Evolutionary conservation across 2,888 invertebrate species (phyloP), one percentile per base, ranked within the genome.

Genomic region (Malacosoma neustria): DNA sequence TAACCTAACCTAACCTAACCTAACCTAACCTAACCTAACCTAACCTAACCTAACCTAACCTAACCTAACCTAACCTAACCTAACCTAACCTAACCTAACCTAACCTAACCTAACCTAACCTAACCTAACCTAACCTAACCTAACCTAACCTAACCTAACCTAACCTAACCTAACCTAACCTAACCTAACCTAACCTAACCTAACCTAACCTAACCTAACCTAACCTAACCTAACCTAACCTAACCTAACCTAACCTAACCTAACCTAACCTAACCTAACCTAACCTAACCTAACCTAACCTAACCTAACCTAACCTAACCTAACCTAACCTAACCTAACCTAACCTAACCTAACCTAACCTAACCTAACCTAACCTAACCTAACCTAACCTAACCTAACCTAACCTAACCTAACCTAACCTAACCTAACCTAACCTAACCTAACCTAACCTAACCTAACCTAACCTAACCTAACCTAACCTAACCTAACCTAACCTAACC

Each of bases 271-370:
- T 39, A 42, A 42, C 42, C 42, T 42, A 42, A 42, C 42, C 42
- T 42, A 42, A 42, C 42, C 42, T 42, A 42, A 42, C 42, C 42
- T 42, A 42, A 42, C 42, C 42, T 42, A 42, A 42, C 42, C 42
- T 42, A 42, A 42, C 42, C 42, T 42, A 42, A 42, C 42, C 42
- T 42, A 42, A 43, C 42, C 40, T 42, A 39, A 42, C 42, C 42
- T 42, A 42, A 42, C 42, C 42, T 42, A 42, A 42, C 42, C 42
- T 40, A 43, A 43, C 44, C 40, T 40, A 40, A 43, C 42, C 42
- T 43, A 43, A 43, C 43, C 43, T 44, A 44, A 43, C 43, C 42
- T 43, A 43, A 43, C 42, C 42, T 43, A 43, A 43, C 42, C 42
- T 43, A 43, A 43, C 42, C 42, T 42, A 42, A 42, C 42, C 42